Percentiles rank a stretch among this genome's conserved stretches.
Conservation (phyloP, 2,888 invertebrate genomes). For the Drosophila austrosaltans region DNA sequence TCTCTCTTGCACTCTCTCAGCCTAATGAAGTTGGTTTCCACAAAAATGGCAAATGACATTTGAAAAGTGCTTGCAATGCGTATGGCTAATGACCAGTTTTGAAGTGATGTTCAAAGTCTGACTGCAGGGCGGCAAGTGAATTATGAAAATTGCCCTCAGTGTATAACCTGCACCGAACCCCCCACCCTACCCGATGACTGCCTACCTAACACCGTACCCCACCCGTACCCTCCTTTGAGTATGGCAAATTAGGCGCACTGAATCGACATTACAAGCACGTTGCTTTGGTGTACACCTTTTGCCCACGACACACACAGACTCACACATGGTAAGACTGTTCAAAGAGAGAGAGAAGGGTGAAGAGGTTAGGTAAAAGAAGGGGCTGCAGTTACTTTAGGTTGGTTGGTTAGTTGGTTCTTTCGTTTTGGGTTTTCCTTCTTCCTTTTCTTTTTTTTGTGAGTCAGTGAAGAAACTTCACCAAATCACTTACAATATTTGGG, state of each 20-base stretch:
- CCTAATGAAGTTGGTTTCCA: conserved; percentile 72
- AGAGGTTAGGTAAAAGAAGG: conserved; percentile 16
- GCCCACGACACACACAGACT: conserved; percentile 12
- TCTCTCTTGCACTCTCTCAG: background rate
- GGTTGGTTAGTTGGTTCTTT: background rate
- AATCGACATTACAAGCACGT: conserved; percentile 72
- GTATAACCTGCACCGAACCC: background rate
- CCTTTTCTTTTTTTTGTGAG: conserved; percentile 11
- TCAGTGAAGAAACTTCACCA: conserved; percentile 65
- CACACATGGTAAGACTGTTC: background rate
- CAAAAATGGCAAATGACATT: conserved; percentile 76
- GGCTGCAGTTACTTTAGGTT: conserved; percentile 9
- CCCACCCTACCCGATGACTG: background rate
- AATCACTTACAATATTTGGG: conserved; percentile 78
- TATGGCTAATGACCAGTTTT: conserved; percentile 63
- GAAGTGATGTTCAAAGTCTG: conserved; percentile 74
- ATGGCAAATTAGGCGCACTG: conserved; percentile 73
- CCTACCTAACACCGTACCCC: background rate
- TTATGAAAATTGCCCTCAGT: conserved; percentile 67
- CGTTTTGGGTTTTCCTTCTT: no score
- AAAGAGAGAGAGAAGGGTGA: background rate
- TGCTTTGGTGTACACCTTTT: conserved; percentile 47
- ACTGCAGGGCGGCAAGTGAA: conserved; percentile 66
- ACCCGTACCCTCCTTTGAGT: conserved; percentile 26
- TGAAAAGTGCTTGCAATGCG: conserved; percentile 59